Evolutionary conservation across 35 echinoderm and acorn worm species (phyloP), one percentile per base, ranked within the genome.

Genomic region (Acanthaster planci): DNA sequence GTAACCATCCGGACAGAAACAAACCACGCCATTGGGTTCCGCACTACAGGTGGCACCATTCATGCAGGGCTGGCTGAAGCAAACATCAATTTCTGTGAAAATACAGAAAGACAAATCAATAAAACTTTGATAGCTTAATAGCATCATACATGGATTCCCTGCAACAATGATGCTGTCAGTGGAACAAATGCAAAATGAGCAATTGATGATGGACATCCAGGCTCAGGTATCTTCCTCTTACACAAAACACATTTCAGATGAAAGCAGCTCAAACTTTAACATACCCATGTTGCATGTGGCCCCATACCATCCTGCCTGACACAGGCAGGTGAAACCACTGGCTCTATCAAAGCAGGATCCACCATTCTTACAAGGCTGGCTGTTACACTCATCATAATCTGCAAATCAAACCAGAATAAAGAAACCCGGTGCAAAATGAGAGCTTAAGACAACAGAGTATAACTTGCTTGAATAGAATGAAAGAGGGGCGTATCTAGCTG

Each of bases 311-410:
- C 91, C 91, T 30, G 87, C 37, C n/a, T 51, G 35, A 53, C 91
- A 93, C 7, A 67, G 5, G 52, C 91, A 93, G n/a, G 51, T 51
- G 22, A 88, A 93, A 22, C 82, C 38, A 38, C 83, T 79, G 22
- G 84, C 21, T 30, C 80, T 47, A 40, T 89, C 86, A 81, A 68
- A 60, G 53, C 91, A 93, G 0, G 40, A 80, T 10, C 80, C 91
- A 8, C 37, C 82, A 89, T 93, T 93, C 54, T 56, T 17, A 58
- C 91, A 93, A 12, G 91, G 91, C 12, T 47, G 36, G 39, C 81
- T 85, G 55, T 60, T 77, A 80, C 91, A 93, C 53, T 85, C 81
- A 47, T 68, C 42, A 42, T 80, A 80, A 52, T 93, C 91, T 93
- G 37, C 5, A 60, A n/a, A 19, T 32, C 4, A n/a, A 44, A 42